phyloP scores from a whole-genome alignment of 1,140 invertebrate genomes.

The Drosophila insularis region DNA sequence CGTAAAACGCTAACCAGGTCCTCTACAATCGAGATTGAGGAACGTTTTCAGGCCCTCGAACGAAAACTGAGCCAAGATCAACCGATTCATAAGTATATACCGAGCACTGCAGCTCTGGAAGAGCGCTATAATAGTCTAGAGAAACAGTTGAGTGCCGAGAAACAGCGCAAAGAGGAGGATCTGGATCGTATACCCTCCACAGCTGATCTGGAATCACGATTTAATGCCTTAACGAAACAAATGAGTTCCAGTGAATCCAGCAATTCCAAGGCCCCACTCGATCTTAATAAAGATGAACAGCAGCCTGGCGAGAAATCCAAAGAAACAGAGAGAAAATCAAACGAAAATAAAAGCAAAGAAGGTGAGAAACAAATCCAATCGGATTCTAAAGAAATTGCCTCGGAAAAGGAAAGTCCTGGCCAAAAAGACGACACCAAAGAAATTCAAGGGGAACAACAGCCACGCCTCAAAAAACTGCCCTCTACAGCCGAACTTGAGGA shows the following conservation, averaged over 20 bases:
- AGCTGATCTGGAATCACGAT: constrained; percentile 65
- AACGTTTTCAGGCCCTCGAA: constrained; percentile 69
- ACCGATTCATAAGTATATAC: constrained; percentile 55
- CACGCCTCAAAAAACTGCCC: constrained; percentile 67
- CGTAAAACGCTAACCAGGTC: constrained; percentile 68
- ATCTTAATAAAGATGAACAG: constrained; percentile 38
- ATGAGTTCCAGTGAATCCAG: constrained; percentile 48
- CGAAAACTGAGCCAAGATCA: constrained; percentile 60
- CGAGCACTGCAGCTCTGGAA: constrained; percentile 66
- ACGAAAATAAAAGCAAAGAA: constrained; percentile 35
- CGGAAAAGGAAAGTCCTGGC: constrained; percentile 26
- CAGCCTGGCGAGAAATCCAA: constrained; percentile 2
- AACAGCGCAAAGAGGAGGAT: constrained; percentile 36
- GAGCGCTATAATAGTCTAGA: constrained; percentile 67
- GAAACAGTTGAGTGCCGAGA: constrained; percentile 61
- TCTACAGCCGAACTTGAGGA: constrained; percentile 76
- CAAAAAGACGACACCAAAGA: constrained; percentile 4
- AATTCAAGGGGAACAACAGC: neutral
- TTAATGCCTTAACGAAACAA: constrained; percentile 66
- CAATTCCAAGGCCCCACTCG: constrained; percentile 46
- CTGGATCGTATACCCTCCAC: constrained; percentile 63
- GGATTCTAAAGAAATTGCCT: constrained; percentile 24
- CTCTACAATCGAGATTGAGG: constrained; percentile 76
- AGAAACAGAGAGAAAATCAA: constrained; percentile 11
- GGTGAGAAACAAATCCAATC: constrained; percentile 37